Evolutionary conservation across 2,888 invertebrate genomes (phyloP).

Genomic region (Gastrophysa polygoni): DNA sequence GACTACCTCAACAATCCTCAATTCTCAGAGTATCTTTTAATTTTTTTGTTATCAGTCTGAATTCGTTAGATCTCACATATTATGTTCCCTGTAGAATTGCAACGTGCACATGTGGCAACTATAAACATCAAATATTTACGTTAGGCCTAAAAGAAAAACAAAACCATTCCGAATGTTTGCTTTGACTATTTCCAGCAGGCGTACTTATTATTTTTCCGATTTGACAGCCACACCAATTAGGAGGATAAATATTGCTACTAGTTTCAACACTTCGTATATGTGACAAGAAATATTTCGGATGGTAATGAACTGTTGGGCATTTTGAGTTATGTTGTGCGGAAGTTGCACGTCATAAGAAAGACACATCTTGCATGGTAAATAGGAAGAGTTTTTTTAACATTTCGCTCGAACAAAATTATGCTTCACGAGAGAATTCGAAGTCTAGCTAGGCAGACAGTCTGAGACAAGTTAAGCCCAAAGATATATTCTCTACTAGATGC

Average conservation of each 20-base stretch:
- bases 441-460: too few relatives aligned
- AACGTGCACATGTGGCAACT: slow-evolving; percentile 32
- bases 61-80: too few relatives aligned
- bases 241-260: slow-evolving; percentile 14
- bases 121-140: slow-evolving; percentile 37
- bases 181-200: slow-evolving; percentile 40
- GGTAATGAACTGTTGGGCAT: slow-evolving; percentile 3
- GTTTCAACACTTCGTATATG: neutral
- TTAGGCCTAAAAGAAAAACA: slow-evolving; percentile 43
- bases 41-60: too few relatives aligned
- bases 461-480: too few relatives aligned
- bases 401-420: too few relatives aligned
- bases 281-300: neutral
- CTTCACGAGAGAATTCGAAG: too few relatives aligned
- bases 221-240: slow-evolving; percentile 26
- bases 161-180: slow-evolving; percentile 40
- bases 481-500: too few relatives aligned
- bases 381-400: too few relatives aligned
- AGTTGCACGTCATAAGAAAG: neutral
- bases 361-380: neutral
- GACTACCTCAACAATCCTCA: too few relatives aligned
- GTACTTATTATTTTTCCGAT: slow-evolving; percentile 21
- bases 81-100: neutral
- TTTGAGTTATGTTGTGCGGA: slow-evolving; percentile 7
- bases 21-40: too few relatives aligned